A percentile compares a stretch with the other conserved stretches of the same genome.
phyloP scores from a whole-genome alignment of 2,797 vertebrate genomes.

The Spinibarbus caldwelli region DNA sequence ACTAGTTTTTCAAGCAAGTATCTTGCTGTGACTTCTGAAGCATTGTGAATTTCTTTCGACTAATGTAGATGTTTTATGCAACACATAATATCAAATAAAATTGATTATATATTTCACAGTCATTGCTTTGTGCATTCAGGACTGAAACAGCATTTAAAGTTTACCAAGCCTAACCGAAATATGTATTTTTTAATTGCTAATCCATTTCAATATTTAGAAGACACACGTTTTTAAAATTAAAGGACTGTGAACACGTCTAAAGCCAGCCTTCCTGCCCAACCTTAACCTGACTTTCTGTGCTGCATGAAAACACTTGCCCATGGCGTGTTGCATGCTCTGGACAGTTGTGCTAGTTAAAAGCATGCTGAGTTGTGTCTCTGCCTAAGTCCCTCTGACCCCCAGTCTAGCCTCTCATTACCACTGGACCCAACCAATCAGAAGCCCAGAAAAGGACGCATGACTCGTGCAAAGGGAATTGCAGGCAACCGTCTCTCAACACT shows the following conservation, averaged over 20 bases:
- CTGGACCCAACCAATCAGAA: slow-evolving; percentile 68
- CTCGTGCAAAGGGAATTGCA: slow-evolving; percentile 74
- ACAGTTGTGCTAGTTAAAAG: slow-evolving; percentile 64
- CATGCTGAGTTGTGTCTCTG: slow-evolving; percentile 74
- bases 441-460: slow-evolving; percentile 72
- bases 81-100: slow-evolving; percentile 71
- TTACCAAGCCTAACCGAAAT: background rate
- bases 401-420: slow-evolving; percentile 60
- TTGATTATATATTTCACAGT: slow-evolving; percentile 12
- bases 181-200: slow-evolving; percentile 55
- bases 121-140: slow-evolving; percentile 79
- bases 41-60: background rate
- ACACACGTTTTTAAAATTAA: background rate
- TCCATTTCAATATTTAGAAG: slow-evolving; percentile 4
- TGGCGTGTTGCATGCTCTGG: slow-evolving; percentile 74
- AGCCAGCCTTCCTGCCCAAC: background rate
- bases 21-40: background rate
- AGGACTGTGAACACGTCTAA: background rate
- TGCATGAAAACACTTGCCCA: slow-evolving; percentile 67
- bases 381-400: slow-evolving; percentile 61
- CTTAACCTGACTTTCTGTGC: slow-evolving; percentile 1
- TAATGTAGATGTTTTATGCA: slow-evolving; percentile 64
- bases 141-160: slow-evolving; percentile 23
- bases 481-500: slow-evolving; percentile 72
- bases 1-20: background rate